Conservation (phyloP, 2,113 vertebrate species). For the Brachyistius frenatus region DNA sequence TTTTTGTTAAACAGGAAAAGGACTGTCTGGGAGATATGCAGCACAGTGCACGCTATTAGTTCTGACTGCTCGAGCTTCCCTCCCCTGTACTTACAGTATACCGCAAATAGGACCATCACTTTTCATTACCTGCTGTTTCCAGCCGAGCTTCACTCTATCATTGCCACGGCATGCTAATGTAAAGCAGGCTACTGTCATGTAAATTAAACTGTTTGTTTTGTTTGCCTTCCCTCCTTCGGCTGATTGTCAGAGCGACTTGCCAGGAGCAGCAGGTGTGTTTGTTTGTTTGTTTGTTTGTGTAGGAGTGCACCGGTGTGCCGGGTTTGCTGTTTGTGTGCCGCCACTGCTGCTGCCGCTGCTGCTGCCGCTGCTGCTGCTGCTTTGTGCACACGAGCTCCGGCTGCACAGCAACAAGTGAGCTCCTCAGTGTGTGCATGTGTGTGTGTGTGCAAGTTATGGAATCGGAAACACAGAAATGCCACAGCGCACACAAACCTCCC, state of each 20-base stretch:
- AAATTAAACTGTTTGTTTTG: constrained; percentile 83
- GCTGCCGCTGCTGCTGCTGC: constrained; percentile 15
- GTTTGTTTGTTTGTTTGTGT: constrained; percentile 77
- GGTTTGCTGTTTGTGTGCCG: constrained; percentile 63
- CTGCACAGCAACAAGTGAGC: constrained; percentile 80
- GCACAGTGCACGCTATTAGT: constrained; percentile 58
- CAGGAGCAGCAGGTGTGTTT: constrained; percentile 81
- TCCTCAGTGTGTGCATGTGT: constrained; percentile 21
- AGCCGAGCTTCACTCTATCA: constrained; percentile 75
- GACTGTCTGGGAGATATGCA: constrained; percentile 55
- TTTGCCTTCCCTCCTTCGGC: constrained; percentile 76
- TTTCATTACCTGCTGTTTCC: constrained; percentile 77
- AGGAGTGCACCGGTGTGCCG: constrained; percentile 73
- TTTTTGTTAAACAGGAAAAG: constrained; percentile 29
- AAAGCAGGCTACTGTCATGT: constrained; percentile 79
- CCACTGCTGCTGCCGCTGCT: constrained; percentile 19
- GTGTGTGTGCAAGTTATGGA: constrained; percentile 35
- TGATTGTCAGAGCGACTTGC: constrained; percentile 80
- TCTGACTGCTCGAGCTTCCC: constrained; percentile 61
- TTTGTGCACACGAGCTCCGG: constrained; percentile 47
- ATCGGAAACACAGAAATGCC: constrained; percentile 61
- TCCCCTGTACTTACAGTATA: constrained; percentile 72
- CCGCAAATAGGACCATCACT: constrained; percentile 76
- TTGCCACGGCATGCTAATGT: constrained; percentile 75
- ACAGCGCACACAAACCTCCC: constrained; percentile 62